Evolutionary conservation across 2,113 vertebrate species (phyloP).

Genomic region (Coptodon rendalli): DNA sequence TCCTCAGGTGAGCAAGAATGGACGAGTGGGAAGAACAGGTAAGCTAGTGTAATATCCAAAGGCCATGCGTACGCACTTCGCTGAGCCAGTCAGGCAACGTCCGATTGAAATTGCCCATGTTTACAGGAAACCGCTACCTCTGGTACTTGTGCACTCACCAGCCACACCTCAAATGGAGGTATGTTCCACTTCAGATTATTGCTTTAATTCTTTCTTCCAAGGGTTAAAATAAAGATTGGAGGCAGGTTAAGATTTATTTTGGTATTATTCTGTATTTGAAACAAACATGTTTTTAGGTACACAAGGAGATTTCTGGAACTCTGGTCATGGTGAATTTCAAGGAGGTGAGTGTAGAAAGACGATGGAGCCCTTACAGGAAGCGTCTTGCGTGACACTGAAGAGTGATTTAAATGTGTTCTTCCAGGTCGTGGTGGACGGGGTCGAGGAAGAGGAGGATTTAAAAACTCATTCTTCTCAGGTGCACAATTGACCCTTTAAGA

Average conservation of each 20-base stretch:
- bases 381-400: fast-evolving
- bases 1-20: constrained; percentile 2
- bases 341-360: neutral
- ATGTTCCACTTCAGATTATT: neutral
- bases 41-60: neutral
- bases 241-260: neutral
- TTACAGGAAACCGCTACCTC: neutral
- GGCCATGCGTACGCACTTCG: fast-evolving
- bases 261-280: neutral
- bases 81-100: neutral
- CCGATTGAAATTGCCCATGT: fast-evolving
- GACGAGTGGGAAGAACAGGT: constrained; percentile 49
- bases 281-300: neutral
- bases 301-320: neutral
- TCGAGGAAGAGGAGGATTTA: constrained; percentile 37
- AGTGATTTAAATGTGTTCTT: neutral
- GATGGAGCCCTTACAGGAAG: fast-evolving
- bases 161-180: neutral
- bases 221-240: fast-evolving
- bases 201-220: neutral
- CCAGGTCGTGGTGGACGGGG: constrained; percentile 13
- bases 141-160: neutral
- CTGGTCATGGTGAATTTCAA: neutral
- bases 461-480: constrained; percentile 37
- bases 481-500: neutral